Evolutionary conservation across 2,113 vertebrate genomes (phyloP), one percentile per base, ranked within the genome.

Genomic region (Leptocoma aspasia): DNA sequence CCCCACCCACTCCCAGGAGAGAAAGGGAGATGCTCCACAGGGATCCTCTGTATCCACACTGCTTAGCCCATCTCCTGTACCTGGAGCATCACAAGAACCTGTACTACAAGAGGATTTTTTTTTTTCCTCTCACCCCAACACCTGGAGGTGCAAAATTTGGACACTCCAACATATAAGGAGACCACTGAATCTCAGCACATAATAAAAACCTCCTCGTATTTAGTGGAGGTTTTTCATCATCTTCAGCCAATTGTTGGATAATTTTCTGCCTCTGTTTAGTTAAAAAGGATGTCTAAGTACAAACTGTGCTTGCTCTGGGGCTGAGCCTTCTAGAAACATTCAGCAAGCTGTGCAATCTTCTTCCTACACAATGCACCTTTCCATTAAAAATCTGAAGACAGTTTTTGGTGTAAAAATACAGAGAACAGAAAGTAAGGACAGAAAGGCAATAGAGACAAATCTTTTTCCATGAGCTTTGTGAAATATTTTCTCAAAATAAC

Each of bases 401-500:
- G 75, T 30, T 95, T 61, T 94, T 50, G 70, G 28, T 77, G 50
- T 50, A 69, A 82, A 63, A 96, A 63, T 53, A 77, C 8, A 54
- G 66, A 82, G 86, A 94, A 77, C 35, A 87, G 72, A 89, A 64
- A 91, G 53, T 42, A 64, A 81, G 82, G 91, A 68, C 42, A 75
- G 31, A 70, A 77, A 90, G 35, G 75, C 91, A 75, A 90, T 6
- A 44, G 71, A 94, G 47, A 50, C 31, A 88, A 92, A 76, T 89
- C 66, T 16, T 89, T 77, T 77, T 31, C 80, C 39, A 5, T 11
- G 31, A 82, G 91, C 88, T 76, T 78, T 71, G n/a, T 30, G 75
- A 80, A 82, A 79, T 89, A 71, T 94, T 76, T 84, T 76, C 96
- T 87, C 78, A 95, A 94, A 95, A 96, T 86, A 92, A 93, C 91